Percentiles rank a stretch among this genome's conserved stretches.
Conservation (phyloP, 2,797 vertebrate species). For the Cossypha niveicapilla region DNA sequence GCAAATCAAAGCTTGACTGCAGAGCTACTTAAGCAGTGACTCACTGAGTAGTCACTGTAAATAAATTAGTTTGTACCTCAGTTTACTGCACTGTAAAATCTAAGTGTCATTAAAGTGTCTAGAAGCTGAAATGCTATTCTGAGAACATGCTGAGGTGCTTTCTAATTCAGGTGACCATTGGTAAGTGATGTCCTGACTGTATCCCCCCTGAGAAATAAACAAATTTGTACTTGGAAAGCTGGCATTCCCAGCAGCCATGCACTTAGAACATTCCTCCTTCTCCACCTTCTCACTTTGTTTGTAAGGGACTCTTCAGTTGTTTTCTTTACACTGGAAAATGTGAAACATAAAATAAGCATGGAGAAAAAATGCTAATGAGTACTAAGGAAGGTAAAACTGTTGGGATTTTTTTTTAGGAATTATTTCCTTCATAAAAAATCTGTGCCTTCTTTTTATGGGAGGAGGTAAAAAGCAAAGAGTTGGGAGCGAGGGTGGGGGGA, state of each 20-base stretch:
- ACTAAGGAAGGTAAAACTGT: background rate
- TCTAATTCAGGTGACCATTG: background rate
- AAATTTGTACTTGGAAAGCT: background rate
- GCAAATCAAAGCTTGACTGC: background rate
- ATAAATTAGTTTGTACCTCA: constrained; percentile 12
- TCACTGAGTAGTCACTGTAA: background rate
- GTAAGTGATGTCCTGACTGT: background rate
- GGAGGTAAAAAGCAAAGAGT: background rate
- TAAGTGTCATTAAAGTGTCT: background rate
- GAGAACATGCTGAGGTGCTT: background rate
- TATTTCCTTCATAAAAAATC: background rate
- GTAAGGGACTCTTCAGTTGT: background rate
- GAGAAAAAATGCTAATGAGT: constrained; percentile 7
- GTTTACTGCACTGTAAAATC: constrained; percentile 22
- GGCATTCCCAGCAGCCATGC: background rate
- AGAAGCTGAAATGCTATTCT: background rate
- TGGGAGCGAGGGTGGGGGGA: background rate
- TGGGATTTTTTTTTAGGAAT: background rate
- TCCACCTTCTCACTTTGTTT: background rate
- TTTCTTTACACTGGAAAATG: constrained; percentile 27
- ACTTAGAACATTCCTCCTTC: background rate
- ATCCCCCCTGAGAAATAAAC: constrained; percentile 16
- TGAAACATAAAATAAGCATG: constrained; percentile 18
- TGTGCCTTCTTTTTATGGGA: background rate
- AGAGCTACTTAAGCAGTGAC: background rate